Evolutionary conservation across 2,113 vertebrate genomes (phyloP), one percentile per base, ranked within the genome.

Genomic region (Miniopterus natalensis): DNA sequence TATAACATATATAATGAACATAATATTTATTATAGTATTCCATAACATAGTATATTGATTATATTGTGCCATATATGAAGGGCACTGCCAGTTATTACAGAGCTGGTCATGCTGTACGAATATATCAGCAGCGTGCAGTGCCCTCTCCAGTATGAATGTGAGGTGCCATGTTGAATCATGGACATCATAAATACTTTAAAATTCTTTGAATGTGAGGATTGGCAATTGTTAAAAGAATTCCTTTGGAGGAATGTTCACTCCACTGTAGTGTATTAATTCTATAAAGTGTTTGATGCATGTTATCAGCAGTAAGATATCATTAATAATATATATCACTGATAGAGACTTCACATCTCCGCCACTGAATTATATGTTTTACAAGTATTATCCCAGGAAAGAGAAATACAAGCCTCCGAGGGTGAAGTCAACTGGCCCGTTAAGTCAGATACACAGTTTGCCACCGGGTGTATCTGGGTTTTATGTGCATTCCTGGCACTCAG

Each of bases 231-330:
- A 18, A 42, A 86, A 61, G 6, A 81, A 68, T 87, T 80, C 40
- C 49, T 81, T 77, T 3, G 0, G 25, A 10, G 47, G 10, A 49
- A 17, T 70, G n/a, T 40, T 8, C 45, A 21, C 31, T 88, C 63
- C 45, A 14, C 47, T 63, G 25, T 14, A 27, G 6, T 9, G 11
- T 29, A 20, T 70, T 27, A 51, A 45, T 63, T 68, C n/a, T 88
- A 4, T 36, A 6, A n/a, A 49, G 17, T 5, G 0, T 78, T 21
- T 5, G 13, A 29, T 45, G 31, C 27, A 6, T n/a, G 29, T 63
- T 31, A 17, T 51, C n/a, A 14, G 45, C 25, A 55, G 17, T 14
- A 47, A 57, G 42, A 79, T 21, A 15, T 4, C 15, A 4, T 14
- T 81, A 12, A 20, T 47, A 42, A n/a, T 36, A 36, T 68, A 63